Evolutionary conservation across 1,140 invertebrate species (phyloP).

Genomic region (Macrosteles quadrilineatus): DNA sequence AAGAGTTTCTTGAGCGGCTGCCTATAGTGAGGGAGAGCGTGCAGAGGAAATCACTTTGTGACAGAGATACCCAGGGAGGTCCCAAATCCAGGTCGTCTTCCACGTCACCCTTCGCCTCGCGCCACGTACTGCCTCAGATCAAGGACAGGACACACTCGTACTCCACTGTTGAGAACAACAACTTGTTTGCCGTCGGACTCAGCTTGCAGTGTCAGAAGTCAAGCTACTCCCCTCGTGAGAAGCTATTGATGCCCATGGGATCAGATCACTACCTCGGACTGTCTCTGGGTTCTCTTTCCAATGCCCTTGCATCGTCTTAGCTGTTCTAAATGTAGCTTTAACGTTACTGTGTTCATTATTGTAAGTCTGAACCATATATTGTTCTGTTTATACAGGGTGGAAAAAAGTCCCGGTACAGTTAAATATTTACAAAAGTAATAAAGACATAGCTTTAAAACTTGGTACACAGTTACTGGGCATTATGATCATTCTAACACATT

Average conservation of each 20-base stretch:
- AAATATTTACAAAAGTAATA: too few relatives aligned
- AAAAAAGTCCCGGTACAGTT: too few relatives aligned
- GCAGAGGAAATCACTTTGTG: conserved; percentile 10
- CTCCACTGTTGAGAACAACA: conserved; percentile 15
- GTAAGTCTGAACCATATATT: conserved; percentile 2
- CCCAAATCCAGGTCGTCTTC: background rate
- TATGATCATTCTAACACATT: too few relatives aligned
- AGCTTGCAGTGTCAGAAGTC: conserved; percentile 24
- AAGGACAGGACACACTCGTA: conserved; percentile 14
- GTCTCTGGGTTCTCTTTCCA: conserved; percentile 9
- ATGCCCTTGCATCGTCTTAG: conserved; percentile 25
- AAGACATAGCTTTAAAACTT: too few relatives aligned
- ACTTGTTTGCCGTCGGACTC: conserved; percentile 26
- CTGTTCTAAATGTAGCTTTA: background rate
- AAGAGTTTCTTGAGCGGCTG: conserved; percentile 31
- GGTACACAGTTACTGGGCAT: too few relatives aligned
- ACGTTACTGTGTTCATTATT: conserved; percentile 10
- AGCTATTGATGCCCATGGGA: conserved; percentile 30
- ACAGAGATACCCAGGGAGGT: background rate
- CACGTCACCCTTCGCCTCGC: background rate
- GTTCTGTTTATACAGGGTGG: too few relatives aligned
- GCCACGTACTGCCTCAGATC: conserved; percentile 27
- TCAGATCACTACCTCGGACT: conserved; percentile 26
- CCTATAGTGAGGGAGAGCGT: conserved; percentile 22
- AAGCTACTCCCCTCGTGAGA: conserved; percentile 22